Percentiles rank a stretch among this genome's conserved stretches.
phyloP scores from a whole-genome alignment of 2,113 vertebrate genomes.

The Pedionomus torquatus region DNA sequence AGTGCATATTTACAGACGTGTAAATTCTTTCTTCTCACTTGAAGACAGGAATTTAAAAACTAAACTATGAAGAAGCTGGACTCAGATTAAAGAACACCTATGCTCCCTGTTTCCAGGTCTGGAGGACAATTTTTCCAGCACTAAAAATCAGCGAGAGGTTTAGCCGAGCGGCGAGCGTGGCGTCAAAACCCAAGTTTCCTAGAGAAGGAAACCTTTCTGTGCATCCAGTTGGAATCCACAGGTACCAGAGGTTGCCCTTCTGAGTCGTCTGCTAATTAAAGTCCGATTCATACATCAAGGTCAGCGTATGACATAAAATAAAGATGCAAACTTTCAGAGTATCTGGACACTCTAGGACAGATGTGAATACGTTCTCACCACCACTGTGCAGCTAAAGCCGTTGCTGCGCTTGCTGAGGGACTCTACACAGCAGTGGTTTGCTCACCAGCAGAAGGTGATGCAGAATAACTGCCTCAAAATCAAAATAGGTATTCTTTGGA shows the following conservation, averaged over 20 bases:
- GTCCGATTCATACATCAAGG: not conserved
- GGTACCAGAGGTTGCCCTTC: not conserved
- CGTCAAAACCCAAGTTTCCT: not conserved
- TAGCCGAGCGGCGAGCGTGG: not conserved
- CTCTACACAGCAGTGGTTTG: not conserved
- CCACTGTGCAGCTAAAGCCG: not conserved
- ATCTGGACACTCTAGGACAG: not conserved
- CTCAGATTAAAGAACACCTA: not conserved
- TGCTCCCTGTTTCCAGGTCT: not conserved
- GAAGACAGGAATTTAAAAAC: not conserved
- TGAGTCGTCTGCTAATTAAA: not conserved
- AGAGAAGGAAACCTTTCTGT: not conserved
- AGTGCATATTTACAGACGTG: not conserved
- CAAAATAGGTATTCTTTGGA: not conserved
- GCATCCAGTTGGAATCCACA: not conserved
- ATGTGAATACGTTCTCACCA: not conserved
- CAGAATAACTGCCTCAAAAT: not conserved
- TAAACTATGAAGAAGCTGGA: not conserved
- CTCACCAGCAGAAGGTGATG: not conserved
- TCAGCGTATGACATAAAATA: not conserved
- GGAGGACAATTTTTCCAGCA: not conserved
- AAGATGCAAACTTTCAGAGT: not conserved
- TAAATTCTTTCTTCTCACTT: not conserved
- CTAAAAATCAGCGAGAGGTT: not conserved
- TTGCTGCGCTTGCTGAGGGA: not conserved